Evolutionary conservation across 2,113 vertebrate species (phyloP).

Genomic region (Opisthocomus hoazin): DNA sequence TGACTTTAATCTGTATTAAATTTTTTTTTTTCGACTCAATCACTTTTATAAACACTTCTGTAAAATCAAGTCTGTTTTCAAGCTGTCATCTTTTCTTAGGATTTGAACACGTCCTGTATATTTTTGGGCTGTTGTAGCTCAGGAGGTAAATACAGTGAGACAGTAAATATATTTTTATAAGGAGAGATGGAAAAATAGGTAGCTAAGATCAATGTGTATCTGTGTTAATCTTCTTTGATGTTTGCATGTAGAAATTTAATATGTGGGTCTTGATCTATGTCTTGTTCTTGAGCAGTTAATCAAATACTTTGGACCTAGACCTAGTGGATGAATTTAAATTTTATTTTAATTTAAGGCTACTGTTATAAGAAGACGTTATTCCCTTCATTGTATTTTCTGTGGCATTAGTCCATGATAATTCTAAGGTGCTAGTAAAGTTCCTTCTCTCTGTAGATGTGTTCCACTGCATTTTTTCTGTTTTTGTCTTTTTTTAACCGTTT

Average conservation of each 20-base stretch:
- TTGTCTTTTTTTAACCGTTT: background rate
- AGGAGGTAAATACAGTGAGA: background rate
- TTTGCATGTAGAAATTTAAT: background rate
- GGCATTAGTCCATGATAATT: fast-evolving
- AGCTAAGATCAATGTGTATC: background rate
- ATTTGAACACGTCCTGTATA: background rate
- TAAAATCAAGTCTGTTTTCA: background rate
- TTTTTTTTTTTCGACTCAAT: background rate
- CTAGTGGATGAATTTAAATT: background rate
- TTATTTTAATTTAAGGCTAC: background rate
- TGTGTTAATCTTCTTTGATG: background rate
- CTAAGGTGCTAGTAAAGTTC: background rate
- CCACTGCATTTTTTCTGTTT: background rate
- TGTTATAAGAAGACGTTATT: background rate
- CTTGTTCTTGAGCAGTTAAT: background rate
- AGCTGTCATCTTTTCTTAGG: background rate
- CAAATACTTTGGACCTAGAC: background rate
- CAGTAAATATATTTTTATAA: background rate
- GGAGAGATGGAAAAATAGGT: background rate
- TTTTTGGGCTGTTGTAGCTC: background rate
- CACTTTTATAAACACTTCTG: background rate
- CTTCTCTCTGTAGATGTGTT: background rate
- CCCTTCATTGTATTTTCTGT: background rate
- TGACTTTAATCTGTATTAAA: background rate
- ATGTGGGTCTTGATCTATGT: background rate